Percentiles rank a stretch among this genome's conserved stretches.
Evolutionary conservation across 2,797 vertebrate genomes (phyloP).

Genomic region (Odontamblyopus rebecca): DNA sequence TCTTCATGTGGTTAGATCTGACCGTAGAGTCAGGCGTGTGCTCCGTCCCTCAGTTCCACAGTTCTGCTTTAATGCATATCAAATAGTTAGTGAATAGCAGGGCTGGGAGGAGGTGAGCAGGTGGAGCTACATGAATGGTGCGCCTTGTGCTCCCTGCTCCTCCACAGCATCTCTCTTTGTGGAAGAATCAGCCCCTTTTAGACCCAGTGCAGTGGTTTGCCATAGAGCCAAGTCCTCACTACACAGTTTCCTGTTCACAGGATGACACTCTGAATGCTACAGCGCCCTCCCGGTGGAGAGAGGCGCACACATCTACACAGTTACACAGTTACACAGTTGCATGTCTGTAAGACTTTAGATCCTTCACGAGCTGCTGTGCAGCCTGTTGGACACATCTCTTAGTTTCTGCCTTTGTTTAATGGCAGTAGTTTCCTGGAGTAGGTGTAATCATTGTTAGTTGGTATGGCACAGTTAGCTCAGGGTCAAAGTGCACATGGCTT

Average conservation of each 20-base stretch:
- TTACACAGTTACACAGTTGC: conserved; percentile 3
- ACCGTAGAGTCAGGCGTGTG: conserved; percentile 7
- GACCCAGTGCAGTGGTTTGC: conserved; percentile 65
- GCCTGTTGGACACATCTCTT: conserved; percentile 36
- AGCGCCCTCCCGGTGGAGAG: conserved; percentile 45
- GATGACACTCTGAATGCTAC: conserved; percentile 68
- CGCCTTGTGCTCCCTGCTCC: conserved; percentile 72
- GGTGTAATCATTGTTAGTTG: conserved; percentile 60
- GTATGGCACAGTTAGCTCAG: conserved; percentile 78
- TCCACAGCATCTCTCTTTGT: conserved; percentile 58
- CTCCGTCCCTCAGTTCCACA: conserved; percentile 10
- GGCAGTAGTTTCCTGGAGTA: conserved; percentile 51
- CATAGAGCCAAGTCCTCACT: conserved; percentile 38
- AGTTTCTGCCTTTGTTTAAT: conserved; percentile 41
- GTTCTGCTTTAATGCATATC: conserved; percentile 63
- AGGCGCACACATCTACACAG: conserved; percentile 34
- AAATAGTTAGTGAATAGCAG: conserved; percentile 55
- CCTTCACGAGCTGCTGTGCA: conserved; percentile 50
- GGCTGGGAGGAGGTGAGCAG: conserved; percentile 67
- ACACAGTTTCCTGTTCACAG: conserved; percentile 55
- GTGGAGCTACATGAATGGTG: conserved; percentile 78
- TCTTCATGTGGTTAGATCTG: conserved; percentile 1
- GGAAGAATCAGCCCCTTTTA: conserved; percentile 69
- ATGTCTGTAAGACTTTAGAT: conserved; percentile 26
- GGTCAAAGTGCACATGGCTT: conserved; percentile 67